These are phyloP conservation scores for Pheosia gnoma DNA, from an alignment of 2,888 invertebrate genomes.

Conservation along the genomic window DNA sequence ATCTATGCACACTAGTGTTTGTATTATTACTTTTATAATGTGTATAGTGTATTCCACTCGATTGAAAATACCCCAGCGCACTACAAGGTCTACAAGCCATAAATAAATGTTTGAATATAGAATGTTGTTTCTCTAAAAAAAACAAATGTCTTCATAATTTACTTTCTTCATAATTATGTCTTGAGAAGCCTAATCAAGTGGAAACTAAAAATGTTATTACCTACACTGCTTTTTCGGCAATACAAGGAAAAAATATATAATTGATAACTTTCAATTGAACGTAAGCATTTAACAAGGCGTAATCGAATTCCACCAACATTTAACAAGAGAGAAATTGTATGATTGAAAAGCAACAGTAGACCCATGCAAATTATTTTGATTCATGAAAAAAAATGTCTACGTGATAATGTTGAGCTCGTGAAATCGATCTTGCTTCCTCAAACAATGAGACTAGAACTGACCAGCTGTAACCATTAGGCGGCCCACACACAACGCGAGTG, in stretches of 20 bases:
- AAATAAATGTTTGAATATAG: too few species aligned
- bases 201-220: too few species aligned
- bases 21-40: too few species aligned
- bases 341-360: slow-evolving; percentile 13
- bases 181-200: too few species aligned
- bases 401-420: slow-evolving; percentile 28
- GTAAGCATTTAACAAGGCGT: slow-evolving; percentile 6
- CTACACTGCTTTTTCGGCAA: too few species aligned
- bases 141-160: too few species aligned
- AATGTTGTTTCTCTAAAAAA: too few species aligned
- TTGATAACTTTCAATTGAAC: neutral
- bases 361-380: slow-evolving; percentile 14
- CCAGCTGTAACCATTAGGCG: slow-evolving; percentile 3
- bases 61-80: too few species aligned
- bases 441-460: neutral
- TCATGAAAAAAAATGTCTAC: slow-evolving; percentile 26
- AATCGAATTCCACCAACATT: slow-evolving; percentile 13
- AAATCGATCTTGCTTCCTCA: slow-evolving; percentile 34
- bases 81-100: too few species aligned
- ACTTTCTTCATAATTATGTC: too few species aligned
- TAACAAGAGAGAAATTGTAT: slow-evolving; percentile 13
- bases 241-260: slow-evolving; percentile 1
- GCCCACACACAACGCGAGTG: neutral
- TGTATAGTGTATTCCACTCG: too few species aligned
- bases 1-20: too few species aligned